Evolutionary conservation across 2,113 vertebrate genomes (phyloP).

Genomic region (Mormyrus iriodes): DNA sequence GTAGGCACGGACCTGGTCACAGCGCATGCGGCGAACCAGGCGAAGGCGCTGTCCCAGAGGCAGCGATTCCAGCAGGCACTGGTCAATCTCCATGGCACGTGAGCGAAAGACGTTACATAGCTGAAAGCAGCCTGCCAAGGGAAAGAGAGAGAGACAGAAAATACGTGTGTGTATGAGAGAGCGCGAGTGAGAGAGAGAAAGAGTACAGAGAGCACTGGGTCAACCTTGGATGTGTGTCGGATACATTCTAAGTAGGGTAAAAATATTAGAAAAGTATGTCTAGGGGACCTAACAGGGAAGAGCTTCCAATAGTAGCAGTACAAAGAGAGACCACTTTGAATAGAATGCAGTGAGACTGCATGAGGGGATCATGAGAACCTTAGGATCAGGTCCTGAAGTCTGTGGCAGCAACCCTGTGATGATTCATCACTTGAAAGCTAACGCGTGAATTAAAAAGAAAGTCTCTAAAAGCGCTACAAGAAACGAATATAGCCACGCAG

Average conservation of each 20-base stretch:
- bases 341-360: not conserved
- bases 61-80: constrained; percentile 94
- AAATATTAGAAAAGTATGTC: not conserved
- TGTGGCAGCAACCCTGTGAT: not conserved
- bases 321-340: not conserved
- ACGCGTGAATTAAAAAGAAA: not conserved
- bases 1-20: constrained; percentile 85
- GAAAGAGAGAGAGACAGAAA: constrained; percentile 6
- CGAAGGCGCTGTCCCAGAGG: constrained; percentile 87
- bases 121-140: constrained; percentile 85
- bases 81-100: constrained; percentile 99
- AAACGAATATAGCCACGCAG: not conserved
- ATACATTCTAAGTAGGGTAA: not conserved
- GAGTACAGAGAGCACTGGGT: not conserved
- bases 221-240: not conserved
- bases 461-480: not conserved
- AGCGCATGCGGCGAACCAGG: constrained; percentile 87
- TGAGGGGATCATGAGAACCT: not conserved
- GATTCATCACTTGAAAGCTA: not conserved
- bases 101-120: constrained; percentile 92
- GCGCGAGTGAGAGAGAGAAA: not conserved
- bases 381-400: not conserved
- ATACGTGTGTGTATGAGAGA: not conserved
- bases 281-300: not conserved
- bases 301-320: not conserved